Base-by-base conservation (phyloP, 2,797 vertebrate genomes). In the Hypotaenidia philippensis region DNA sequence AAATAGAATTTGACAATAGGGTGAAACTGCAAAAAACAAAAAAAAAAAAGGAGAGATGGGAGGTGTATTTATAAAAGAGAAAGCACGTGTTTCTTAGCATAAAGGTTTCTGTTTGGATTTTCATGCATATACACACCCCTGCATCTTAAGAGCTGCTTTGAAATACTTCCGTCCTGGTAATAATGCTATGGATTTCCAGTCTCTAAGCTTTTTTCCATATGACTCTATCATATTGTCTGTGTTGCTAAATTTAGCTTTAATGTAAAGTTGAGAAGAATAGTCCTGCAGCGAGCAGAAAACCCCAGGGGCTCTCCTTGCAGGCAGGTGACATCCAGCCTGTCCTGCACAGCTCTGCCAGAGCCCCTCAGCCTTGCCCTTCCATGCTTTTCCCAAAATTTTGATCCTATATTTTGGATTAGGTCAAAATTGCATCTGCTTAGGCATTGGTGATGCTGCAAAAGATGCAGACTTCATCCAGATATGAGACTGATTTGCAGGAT, bases 1-100 rank as follows among this genome's bases (percentile, higher is more conserved):
- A 96, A 96, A 95, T 78, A 94, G 88, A 95, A 96, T 97, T 95
- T 78, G 69, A 96, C 90, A 94, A 93, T 66, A 94, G 68, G 77
- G 94, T 80, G 87, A 97, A 96, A 81, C 53, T 89, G 64, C 9
- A 75, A 87, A 93, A 94, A 94, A n/a, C n/a, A 41, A 44, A 44
- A 92, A 94, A 91, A 76, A 38, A 32, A 36, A 36, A 36, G 36
- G 36, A 12, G 40, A 13, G 9, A 4, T 31, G 10, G 31, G 22
- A 74, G 19, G 11, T 19, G 17, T 45, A 26, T 53, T 89, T 87
- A 26, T 34, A 66, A 64, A 86, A 60, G 29, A 64, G 47, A 55
- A 82, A 83, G 23, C 9, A 34, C 0, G 1, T 53, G 0, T 91
- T 92, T 72, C 25, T 72, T 27, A 21, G 44, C 23, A 4, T 38